phyloP scores from a whole-genome alignment of 2,113 vertebrate genomes.

The Ctenomys sociabilis region DNA sequence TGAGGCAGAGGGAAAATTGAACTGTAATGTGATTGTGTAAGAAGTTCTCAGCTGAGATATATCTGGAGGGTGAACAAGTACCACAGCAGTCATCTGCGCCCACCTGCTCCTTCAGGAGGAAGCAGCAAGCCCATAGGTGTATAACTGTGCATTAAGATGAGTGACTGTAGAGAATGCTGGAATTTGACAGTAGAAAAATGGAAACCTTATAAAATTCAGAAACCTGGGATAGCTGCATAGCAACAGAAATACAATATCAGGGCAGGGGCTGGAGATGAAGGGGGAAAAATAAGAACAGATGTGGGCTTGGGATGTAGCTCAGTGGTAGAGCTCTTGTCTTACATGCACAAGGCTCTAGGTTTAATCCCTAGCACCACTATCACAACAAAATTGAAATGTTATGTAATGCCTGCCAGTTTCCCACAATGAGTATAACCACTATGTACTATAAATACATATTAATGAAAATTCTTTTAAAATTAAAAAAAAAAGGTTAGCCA shows the following conservation, averaged over 20 bases:
- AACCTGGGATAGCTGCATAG: not conserved
- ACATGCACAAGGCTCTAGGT: no score
- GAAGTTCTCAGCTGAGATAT: not conserved
- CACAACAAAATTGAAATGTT: no score
- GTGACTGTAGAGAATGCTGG: not conserved
- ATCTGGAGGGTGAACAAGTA: not conserved
- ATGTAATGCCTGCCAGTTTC: not conserved
- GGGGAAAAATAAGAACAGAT: no score
- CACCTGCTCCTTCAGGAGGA: not conserved
- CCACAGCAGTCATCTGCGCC: not conserved
- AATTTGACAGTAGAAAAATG: no score
- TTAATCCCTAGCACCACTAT: no score
- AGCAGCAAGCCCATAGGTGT: not conserved
- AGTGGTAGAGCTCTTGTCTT: no score
- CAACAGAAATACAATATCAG: not conserved
- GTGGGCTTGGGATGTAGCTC: no score
- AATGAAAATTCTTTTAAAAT: no score
- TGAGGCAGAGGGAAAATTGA: not conserved
- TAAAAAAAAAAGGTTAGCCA: not conserved
- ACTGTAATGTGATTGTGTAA: not conserved
- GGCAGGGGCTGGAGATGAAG: not conserved
- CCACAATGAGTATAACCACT: not conserved
- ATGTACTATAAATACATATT: no score
- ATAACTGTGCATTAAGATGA: not conserved
- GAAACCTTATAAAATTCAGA: no score